These are phyloP conservation scores for Rhyacichthys aspro DNA, from an alignment of 2,797 vertebrate species.

Conservation along the genomic window DNA sequence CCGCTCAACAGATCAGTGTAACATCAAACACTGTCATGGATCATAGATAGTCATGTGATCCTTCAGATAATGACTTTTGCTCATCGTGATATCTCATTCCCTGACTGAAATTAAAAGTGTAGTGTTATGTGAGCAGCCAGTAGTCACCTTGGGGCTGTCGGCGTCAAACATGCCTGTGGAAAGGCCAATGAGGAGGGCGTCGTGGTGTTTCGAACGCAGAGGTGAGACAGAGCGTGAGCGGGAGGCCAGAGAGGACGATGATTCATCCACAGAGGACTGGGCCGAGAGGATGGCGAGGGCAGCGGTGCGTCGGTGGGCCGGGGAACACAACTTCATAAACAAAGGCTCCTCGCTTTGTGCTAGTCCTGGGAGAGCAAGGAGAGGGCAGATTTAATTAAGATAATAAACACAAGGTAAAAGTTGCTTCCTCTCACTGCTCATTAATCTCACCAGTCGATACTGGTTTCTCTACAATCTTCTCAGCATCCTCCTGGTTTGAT, in stretches of 20 bases:
- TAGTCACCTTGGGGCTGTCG: slow-evolving; percentile 93
- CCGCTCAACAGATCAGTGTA: slow-evolving; percentile 2
- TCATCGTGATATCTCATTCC: slow-evolving; percentile 2
- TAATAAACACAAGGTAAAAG: slow-evolving; percentile 11
- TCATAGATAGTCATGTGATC: not conserved
- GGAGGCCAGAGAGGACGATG: slow-evolving; percentile 81
- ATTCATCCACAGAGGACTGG: slow-evolving; percentile 89
- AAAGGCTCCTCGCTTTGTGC: slow-evolving; percentile 76
- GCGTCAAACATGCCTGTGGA: slow-evolving; percentile 95
- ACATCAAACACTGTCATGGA: slow-evolving; percentile 9
- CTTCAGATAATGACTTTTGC: not conserved
- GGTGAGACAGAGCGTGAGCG: slow-evolving; percentile 91
- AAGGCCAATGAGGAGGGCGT: slow-evolving; percentile 89
- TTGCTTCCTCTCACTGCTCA: not conserved
- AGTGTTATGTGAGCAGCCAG: not conserved
- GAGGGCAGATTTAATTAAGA: slow-evolving; percentile 33
- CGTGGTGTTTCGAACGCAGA: slow-evolving; percentile 83
- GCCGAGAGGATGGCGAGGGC: slow-evolving; percentile 82
- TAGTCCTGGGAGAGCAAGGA: slow-evolving; percentile 29
- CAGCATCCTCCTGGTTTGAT: slow-evolving; percentile 27
- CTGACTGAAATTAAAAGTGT: not conserved
- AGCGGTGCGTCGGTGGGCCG: slow-evolving; percentile 76
- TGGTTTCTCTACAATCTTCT: slow-evolving; percentile 50
- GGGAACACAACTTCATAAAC: slow-evolving; percentile 84
- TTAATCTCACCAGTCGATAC: slow-evolving; percentile 59